These are phyloP conservation scores for Danio tinwini DNA, from an alignment of 2,797 vertebrate genomes.

Conservation along the genomic window DNA sequence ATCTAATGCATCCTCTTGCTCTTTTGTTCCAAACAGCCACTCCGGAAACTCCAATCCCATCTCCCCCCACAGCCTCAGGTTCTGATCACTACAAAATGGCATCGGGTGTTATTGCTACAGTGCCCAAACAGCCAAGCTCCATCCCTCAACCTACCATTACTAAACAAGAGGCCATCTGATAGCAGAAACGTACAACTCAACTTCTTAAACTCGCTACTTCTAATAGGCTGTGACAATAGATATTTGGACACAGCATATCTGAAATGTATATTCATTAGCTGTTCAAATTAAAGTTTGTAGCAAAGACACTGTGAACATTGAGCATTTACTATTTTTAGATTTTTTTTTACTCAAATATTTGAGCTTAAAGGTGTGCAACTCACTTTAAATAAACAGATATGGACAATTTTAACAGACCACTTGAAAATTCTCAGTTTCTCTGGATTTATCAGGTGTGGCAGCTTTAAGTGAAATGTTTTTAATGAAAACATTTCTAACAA, in stretches of 20 bases:
- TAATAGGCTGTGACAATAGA: background rate
- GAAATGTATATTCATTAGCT: slow-evolving; percentile 25
- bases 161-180: slow-evolving; percentile 97
- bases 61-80: slow-evolving; percentile 90
- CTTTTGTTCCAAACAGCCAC: slow-evolving; percentile 83
- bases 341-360: background rate
- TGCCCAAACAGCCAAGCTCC: slow-evolving; percentile 90
- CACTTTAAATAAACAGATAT: background rate
- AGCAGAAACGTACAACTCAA: background rate
- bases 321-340: background rate
- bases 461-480: too few relatives aligned
- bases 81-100: slow-evolving; percentile 96
- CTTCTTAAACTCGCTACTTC: slow-evolving; percentile 9
- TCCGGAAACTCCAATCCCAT: slow-evolving; percentile 97
- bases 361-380: background rate
- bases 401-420: too few relatives aligned
- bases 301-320: background rate
- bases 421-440: too few relatives aligned
- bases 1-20: slow-evolving; percentile 42
- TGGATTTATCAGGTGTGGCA: too few relatives aligned
- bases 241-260: slow-evolving; percentile 2
- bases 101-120: slow-evolving; percentile 89
- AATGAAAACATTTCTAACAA: too few relatives aligned
- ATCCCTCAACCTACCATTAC: slow-evolving; percentile 93
- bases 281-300: background rate